Conservation (phyloP, 2,797 vertebrate genomes). For the Neosilurus mollespiculum region DNA sequence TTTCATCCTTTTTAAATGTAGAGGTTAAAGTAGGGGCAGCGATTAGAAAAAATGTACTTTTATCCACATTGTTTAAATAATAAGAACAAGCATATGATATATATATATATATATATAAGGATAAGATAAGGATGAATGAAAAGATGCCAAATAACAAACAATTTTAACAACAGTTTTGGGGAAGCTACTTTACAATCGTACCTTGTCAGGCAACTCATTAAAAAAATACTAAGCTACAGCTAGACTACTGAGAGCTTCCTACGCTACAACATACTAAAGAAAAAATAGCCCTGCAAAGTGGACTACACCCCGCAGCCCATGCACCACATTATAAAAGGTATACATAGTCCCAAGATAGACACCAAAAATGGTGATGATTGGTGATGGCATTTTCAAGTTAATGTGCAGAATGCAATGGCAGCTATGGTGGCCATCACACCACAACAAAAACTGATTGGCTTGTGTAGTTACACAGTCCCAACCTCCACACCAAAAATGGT, state of each 20-base stretch:
- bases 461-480: no score
- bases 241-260: background rate
- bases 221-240: background rate
- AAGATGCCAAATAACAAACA: background rate
- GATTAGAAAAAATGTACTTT: background rate
- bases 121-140: background rate
- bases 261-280: background rate
- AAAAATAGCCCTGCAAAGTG: no score
- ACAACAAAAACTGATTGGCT: no score
- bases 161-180: background rate
- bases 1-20: background rate
- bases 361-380: no score
- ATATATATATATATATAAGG: background rate
- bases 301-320: no score
- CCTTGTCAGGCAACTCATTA: background rate
- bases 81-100: background rate
- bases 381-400: no score
- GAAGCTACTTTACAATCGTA: background rate
- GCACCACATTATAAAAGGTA: no score
- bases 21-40: background rate
- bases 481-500: no score
- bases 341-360: no score
- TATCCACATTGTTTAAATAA: background rate
- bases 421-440: no score
- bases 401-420: no score